Evolutionary conservation across 2,113 vertebrate species (phyloP).

Genomic region (Hyaena hyaena): DNA sequence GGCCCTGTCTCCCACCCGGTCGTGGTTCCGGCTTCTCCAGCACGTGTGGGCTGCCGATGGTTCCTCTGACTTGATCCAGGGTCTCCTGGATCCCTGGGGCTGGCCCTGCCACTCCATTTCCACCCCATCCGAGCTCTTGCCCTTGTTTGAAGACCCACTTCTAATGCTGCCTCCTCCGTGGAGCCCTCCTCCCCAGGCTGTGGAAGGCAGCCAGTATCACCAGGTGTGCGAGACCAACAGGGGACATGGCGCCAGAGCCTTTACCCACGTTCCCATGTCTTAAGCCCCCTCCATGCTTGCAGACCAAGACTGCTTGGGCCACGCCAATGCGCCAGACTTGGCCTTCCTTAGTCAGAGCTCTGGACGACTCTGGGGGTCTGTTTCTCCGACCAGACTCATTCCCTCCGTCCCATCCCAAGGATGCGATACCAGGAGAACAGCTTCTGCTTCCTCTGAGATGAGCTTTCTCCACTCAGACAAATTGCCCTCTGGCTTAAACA

Average conservation of each 20-base stretch:
- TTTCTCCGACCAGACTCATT: not conserved
- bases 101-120: not conserved
- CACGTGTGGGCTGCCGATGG: accelerated
- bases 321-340: accelerated
- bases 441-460: slow-evolving; percentile 61
- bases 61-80: not conserved
- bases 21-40: not conserved
- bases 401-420: not conserved
- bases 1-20: not conserved
- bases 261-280: accelerated
- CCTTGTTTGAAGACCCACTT: not conserved
- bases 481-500: slow-evolving; percentile 44
- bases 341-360: not conserved
- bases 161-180: not conserved
- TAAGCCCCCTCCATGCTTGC: not conserved
- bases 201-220: not conserved
- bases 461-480: slow-evolving; percentile 54
- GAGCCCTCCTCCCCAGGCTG: not conserved
- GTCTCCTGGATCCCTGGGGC: not conserved
- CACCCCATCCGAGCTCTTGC: not conserved
- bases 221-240: too few species aligned
- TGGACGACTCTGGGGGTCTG: not conserved
- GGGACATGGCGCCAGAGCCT: not conserved
- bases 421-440: not conserved
- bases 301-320: not conserved